Evolutionary conservation across 1,140 invertebrate genomes (phyloP).

Genomic region (Euura lappo): DNA sequence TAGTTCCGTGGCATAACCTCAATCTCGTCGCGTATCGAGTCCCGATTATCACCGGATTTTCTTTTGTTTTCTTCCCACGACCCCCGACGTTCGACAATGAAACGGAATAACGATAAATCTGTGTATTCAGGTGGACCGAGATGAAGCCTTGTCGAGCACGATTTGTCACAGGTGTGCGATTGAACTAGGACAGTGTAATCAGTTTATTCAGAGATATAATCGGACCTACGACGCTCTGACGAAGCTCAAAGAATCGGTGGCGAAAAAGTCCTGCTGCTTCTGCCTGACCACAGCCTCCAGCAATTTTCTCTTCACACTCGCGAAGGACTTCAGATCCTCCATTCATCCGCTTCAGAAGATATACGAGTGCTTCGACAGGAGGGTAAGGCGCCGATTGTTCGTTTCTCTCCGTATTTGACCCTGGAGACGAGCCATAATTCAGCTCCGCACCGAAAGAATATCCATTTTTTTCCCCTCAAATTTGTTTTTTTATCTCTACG

Average conservation of each 20-base stretch:
- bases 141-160: constrained; percentile 36
- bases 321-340: constrained; percentile 31
- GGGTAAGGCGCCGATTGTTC: constrained; percentile 34
- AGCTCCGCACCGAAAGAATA: too few relatives aligned
- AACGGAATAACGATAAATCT: too few relatives aligned
- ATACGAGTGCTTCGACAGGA: constrained; percentile 38
- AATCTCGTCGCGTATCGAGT: too few relatives aligned
- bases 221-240: constrained; percentile 15
- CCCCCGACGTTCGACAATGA: too few relatives aligned
- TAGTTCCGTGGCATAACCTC: too few relatives aligned
- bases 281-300: constrained; percentile 38
- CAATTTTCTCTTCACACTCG: constrained; percentile 44
- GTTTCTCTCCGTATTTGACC: constrained; percentile 7
- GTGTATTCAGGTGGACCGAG: constrained; percentile 15
- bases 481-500: too few relatives aligned
- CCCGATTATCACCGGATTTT: too few relatives aligned
- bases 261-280: constrained; percentile 36
- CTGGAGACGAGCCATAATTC: constrained; percentile 2
- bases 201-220: constrained; percentile 51
- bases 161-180: constrained; percentile 57
- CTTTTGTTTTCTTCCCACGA: too few relatives aligned
- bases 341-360: constrained; percentile 40
- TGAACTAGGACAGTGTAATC: constrained; percentile 51
- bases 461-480: too few relatives aligned
- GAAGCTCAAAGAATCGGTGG: not conserved